Conservation (phyloP, 2,113 vertebrate genomes). For the Oriolus oriolus region DNA sequence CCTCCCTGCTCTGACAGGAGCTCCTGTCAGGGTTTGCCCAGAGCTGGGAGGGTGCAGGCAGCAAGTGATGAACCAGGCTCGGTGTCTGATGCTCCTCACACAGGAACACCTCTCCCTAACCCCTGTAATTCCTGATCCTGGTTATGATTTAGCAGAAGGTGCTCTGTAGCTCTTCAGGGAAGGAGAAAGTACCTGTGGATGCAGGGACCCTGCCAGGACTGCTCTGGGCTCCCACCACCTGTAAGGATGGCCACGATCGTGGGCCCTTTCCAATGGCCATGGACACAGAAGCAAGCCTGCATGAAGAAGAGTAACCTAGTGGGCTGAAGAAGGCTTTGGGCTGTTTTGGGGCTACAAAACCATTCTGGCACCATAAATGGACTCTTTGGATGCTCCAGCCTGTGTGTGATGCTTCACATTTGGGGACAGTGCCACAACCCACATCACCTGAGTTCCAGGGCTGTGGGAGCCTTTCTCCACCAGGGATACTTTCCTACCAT, state of each 20-base stretch:
- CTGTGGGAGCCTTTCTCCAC: neutral
- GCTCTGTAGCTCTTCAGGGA: neutral
- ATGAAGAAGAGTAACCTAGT: fast-evolving
- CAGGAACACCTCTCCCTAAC: neutral
- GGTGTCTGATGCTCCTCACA: neutral
- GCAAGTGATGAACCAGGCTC: fast-evolving
- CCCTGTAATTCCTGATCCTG: neutral
- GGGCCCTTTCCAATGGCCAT: neutral
- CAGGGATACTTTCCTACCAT: neutral
- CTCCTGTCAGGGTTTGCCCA: neutral
- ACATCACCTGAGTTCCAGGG: neutral
- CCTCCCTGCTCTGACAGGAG: fast-evolving
- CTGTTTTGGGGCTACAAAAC: neutral
- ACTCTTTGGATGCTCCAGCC: neutral
- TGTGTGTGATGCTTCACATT: too few species aligned
- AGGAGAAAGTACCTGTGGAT: neutral
- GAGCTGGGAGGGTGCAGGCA: neutral
- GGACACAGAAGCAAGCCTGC: fast-evolving
- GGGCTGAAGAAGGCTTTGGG: neutral
- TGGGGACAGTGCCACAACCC: neutral
- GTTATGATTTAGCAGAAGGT: neutral
- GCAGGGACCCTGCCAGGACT: neutral
- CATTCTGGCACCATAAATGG: neutral
- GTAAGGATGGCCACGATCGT: fast-evolving
- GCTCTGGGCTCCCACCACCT: neutral